Evolutionary conservation across 2,888 invertebrate genomes (phyloP).

Genomic region (Cataglyphis rosenhaueri): DNA sequence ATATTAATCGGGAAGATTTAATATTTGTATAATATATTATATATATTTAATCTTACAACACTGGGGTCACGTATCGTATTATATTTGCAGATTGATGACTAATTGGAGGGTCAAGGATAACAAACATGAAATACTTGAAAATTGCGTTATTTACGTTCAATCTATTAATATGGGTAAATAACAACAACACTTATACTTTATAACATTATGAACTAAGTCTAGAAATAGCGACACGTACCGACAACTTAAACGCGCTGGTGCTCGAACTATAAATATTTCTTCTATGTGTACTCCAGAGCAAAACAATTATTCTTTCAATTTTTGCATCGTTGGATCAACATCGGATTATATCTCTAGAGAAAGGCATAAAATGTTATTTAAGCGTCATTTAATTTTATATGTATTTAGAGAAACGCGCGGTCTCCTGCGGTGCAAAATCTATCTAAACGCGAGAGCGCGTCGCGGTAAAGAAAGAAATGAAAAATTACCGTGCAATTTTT

Average conservation of each 20-base stretch:
- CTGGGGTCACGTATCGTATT: conserved; percentile 11
- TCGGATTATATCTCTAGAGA: not conserved
- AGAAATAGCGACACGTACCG: conserved; percentile 14
- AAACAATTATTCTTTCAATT: not conserved
- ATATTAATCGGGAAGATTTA: not conserved
- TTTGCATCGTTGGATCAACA: not conserved
- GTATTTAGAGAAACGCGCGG: not conserved
- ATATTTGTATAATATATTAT: not conserved
- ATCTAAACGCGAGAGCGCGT: not conserved
- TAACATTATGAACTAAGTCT: conserved; percentile 43
- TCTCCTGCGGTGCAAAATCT: not conserved
- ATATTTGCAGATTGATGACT: conserved; percentile 78
- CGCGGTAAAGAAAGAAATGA: not conserved
- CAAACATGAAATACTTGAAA: conserved; percentile 83
- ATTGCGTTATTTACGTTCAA: conserved; percentile 81
- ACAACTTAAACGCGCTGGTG: not conserved
- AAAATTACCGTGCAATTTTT: conserved; percentile 18
- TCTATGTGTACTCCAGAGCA: not conserved
- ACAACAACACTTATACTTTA: conserved; percentile 13
- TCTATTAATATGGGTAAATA: conserved; percentile 83
- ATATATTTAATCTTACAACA: not conserved
- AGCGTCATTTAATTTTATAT: not conserved
- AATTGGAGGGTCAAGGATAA: conserved; percentile 72
- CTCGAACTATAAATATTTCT: conserved; percentile 29
- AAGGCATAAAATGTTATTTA: not conserved